These are phyloP conservation scores for Nymphalis io DNA, from an alignment of 1,140 invertebrate genomes.

Conservation along the genomic window DNA sequence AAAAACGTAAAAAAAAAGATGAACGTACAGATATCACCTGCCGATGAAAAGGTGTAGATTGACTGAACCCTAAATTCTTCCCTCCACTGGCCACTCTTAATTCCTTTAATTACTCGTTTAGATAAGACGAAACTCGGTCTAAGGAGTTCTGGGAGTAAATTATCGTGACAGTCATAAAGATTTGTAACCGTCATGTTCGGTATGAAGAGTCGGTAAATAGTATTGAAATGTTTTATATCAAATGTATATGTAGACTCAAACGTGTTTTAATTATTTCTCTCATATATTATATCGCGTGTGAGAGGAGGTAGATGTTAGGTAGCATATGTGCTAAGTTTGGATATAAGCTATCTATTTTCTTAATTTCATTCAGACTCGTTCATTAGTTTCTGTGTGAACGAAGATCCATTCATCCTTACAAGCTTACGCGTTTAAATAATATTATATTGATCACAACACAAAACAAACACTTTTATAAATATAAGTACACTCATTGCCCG, in stretches of 20 bases:
- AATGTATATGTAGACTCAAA: not conserved
- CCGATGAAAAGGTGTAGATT: conserved; percentile 73
- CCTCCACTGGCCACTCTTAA: conserved; percentile 31
- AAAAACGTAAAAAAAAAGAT: conserved; percentile 59
- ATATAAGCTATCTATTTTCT: too few relatives aligned
- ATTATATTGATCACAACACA: too few relatives aligned
- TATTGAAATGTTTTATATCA: not conserved
- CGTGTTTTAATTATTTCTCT: not conserved
- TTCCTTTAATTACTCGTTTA: conserved; percentile 39
- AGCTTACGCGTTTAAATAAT: too few relatives aligned
- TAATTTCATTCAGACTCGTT: too few relatives aligned
- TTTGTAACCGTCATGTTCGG: conserved; percentile 16
- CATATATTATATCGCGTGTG: too few relatives aligned
- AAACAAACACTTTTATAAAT: too few relatives aligned
- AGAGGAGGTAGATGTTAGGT: too few relatives aligned
- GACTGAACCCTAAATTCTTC: conserved; percentile 63
- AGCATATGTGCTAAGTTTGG: too few relatives aligned
- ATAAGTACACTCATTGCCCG: too few relatives aligned
- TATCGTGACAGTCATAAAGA: conserved; percentile 15
- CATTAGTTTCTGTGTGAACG: too few relatives aligned
- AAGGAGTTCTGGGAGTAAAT: conserved; percentile 1
- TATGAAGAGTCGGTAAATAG: not conserved
- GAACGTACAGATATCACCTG: conserved; percentile 63
- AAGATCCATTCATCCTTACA: too few relatives aligned
- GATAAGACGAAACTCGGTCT: conserved; percentile 19